Base-by-base conservation (phyloP, 2,888 invertebrate species). In the Drosophila anceps region DNA sequence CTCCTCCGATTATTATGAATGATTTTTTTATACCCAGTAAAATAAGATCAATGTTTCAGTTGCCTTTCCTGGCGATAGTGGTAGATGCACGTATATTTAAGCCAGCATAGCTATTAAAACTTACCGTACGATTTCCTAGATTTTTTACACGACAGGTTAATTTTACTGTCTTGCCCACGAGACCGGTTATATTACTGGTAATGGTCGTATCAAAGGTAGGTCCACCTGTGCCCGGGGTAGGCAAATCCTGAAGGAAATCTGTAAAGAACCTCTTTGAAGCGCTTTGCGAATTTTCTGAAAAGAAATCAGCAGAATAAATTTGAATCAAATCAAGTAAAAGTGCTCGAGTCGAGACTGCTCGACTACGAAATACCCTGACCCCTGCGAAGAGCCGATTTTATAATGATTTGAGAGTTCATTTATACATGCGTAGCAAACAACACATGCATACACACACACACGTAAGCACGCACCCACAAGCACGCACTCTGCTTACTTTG, bases 71-170 rank as follows among this genome's bases (percentile, higher is more conserved):
- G 24, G 4, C 24, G 24, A 24, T 15, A 37, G 37, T 15, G 15
- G 37, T 37, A 7, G 7, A 35, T 0, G 5, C 5, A 35, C 24
- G 24, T 4, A 24, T 24, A 24, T 15, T 35, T 35, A 4, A 35
- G 13, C 35, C 7, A 1, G 5, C 4, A n/a, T 8, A 8, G 1
- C 15, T 13, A 12, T 13, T 55, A 4, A 8, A 8, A 94, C 96
- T 95, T 92, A 97, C 97, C 93, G 97, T 97, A 93, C 97, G 95
- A 93, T 97, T 97, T 86, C 97, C 97, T 76, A 97, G 94, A 93
- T 97, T 97, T 93, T 97, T 97, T 86, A 97, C 97, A 93, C 97
- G 95, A 92, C 97, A 97, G 84, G 96, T 95, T 79, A 97, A 94
- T 76, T 96, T 95, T 51, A 97, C 97, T 4, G 96, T 96, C 91